Conservation (phyloP, 2,888 invertebrate species). For the Platycheirus albimanus region DNA sequence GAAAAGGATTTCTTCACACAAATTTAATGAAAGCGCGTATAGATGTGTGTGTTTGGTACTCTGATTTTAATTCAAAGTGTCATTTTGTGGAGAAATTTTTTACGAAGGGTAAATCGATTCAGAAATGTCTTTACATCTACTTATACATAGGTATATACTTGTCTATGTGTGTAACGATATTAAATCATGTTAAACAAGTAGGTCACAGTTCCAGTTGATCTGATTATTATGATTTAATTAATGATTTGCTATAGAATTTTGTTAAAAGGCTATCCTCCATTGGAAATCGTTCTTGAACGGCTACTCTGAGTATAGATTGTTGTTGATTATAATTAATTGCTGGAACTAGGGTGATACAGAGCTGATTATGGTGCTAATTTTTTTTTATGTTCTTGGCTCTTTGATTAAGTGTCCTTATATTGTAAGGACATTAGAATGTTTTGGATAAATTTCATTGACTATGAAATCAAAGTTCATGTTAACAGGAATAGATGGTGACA, state of each 20-base stretch:
- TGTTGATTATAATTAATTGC: neutral
- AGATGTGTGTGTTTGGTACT: neutral
- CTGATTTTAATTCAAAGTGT: neutral
- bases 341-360: neutral
- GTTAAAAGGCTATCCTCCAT: neutral
- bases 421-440: neutral
- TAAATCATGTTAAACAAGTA: conserved; percentile 8
- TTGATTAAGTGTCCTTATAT: neutral
- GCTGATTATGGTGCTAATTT: neutral
- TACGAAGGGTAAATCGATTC: neutral
- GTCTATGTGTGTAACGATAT: neutral
- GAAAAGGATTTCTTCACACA: conserved; percentile 1
- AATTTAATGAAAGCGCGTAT: neutral
- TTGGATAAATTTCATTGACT: neutral
- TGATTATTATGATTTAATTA: neutral
- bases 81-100: neutral
- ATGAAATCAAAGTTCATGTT: neutral
- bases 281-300: neutral
- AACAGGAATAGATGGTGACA: too few relatives aligned
- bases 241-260: neutral
- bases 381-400: neutral
- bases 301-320: neutral
- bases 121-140: neutral
- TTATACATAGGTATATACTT: too few relatives aligned
- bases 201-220: neutral